These are phyloP conservation scores for Eudorcas thomsonii DNA, from an alignment of 2,113 vertebrate species.

Conservation along the genomic window DNA sequence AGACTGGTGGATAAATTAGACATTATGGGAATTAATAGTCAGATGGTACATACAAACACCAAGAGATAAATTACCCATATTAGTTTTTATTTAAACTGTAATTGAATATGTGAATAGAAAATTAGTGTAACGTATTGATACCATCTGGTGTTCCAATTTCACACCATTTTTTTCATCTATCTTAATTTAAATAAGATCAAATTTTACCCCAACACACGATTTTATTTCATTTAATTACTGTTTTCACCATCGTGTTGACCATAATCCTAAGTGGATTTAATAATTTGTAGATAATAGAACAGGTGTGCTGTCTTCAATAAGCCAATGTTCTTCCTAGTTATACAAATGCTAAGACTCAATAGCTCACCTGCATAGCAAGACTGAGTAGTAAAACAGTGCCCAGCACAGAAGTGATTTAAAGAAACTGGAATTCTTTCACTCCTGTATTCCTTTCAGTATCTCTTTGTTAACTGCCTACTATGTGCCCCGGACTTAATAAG, in stretches of 20 bases:
- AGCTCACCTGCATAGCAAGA: neutral
- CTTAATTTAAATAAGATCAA: conserved; percentile 53
- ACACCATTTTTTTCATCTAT: neutral
- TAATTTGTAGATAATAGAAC: conserved; percentile 9
- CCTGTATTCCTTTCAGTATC: neutral
- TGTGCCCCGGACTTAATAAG: neutral
- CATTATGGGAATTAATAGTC: conserved; percentile 54
- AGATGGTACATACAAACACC: conserved; percentile 38
- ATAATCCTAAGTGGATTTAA: neutral
- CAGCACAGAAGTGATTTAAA: neutral
- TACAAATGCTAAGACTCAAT: neutral
- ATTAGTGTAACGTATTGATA: conserved; percentile 63
- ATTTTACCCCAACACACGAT: neutral
- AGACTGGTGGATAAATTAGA: neutral
- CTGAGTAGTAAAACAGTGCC: neutral
- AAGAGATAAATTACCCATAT: conserved; percentile 56
- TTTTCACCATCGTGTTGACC: neutral
- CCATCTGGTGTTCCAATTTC: conserved; percentile 56
- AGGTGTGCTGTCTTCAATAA: neutral
- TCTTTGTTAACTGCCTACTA: neutral
- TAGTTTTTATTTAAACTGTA: conserved; percentile 76
- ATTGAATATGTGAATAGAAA: conserved; percentile 68
- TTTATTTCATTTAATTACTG: conserved; percentile 17
- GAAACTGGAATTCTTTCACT: neutral
- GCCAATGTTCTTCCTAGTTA: neutral